Conservation (phyloP, 2,888 invertebrate genomes). For the Andricus curvator region DNA sequence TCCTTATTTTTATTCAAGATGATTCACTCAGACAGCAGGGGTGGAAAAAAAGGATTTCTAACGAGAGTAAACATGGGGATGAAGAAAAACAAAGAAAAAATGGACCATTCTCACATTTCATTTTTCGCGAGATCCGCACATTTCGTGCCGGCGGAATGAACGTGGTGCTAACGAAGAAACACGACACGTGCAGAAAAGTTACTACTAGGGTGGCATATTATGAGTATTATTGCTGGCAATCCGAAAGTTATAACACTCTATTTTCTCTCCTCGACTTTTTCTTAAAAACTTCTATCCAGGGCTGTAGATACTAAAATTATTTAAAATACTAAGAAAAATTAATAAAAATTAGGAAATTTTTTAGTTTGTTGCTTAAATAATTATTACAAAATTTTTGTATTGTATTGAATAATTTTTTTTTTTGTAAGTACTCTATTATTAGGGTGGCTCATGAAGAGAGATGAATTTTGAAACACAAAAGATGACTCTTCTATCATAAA, state of each 20-base stretch:
- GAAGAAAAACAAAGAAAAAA: slow-evolving; percentile 28
- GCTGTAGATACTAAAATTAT: background rate
- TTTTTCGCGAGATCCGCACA: slow-evolving; percentile 53
- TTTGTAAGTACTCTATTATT: too few relatives aligned
- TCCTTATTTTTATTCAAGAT: background rate
- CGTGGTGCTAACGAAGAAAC: slow-evolving; percentile 54
- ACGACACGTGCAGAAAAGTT: slow-evolving; percentile 55
- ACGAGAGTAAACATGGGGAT: slow-evolving; percentile 5
- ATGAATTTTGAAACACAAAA: too few relatives aligned
- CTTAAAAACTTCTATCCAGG: slow-evolving; percentile 33
- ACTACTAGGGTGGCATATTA: slow-evolving; percentile 47
- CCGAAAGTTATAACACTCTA: slow-evolving; percentile 57
- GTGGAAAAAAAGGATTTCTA: slow-evolving; percentile 6
- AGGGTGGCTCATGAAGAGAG: too few relatives aligned
- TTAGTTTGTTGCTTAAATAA: too few relatives aligned
- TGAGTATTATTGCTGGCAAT: slow-evolving; percentile 54
- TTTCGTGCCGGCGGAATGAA: slow-evolving; percentile 46
- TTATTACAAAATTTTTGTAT: too few relatives aligned
- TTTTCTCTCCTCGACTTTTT: slow-evolving; percentile 49
- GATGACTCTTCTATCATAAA: too few relatives aligned
- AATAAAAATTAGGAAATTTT: too few relatives aligned
- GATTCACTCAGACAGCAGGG: background rate
- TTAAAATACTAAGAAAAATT: background rate
- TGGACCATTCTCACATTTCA: slow-evolving; percentile 42
- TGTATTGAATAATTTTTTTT: too few relatives aligned